Evolutionary conservation across 2,113 vertebrate species (phyloP), one percentile per base, ranked within the genome.

Genomic region (Nothoprocta pentlandii): DNA sequence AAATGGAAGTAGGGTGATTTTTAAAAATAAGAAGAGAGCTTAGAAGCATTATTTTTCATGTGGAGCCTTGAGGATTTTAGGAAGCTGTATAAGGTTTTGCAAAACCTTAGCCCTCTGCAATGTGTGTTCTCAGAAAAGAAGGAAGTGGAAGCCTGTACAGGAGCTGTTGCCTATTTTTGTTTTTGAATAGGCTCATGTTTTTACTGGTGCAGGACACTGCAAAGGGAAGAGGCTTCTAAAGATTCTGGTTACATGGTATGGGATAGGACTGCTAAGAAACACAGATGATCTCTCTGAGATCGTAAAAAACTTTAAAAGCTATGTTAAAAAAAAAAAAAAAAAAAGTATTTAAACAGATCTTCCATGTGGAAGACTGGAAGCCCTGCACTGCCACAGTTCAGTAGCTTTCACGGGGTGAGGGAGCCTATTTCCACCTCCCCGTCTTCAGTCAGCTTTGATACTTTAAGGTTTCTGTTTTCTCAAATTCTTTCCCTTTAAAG

Each of bases 391-490:
- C 91, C 82, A 76, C 25, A 87, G 53, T 80, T 44, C 41, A 71
- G 56, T 69, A 47, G 47, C 56, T 80, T 78, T 85, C 68, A 34
- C 44, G 47, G 66, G 87, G n/a, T 68, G 54, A 94, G 44, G 76
- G 1, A 53, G 77, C 56, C 70, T 62, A 30, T 85, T 85, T 77
- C 76, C 68, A 51, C 3, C 15, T n/a, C 16, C 11, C 16, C 75
- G 32, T 54, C 49, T 70, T 79, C 73, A 66, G 62, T 66, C 69
- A 79, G 23, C 41, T 94, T 69, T 69, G 32, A 61, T 79, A 81
- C 44, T 87, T 95, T 20, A 77, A 67, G 41, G 64, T 67, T 93
- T 87, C 61, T 81, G 77, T 85, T 89, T 46, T 79, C 41, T 90
- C 42, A 68, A 36, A 75, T 54, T 26, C 25, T 61, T 93, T 58